Evolutionary conservation across 2,888 invertebrate species (phyloP).

Genomic region (Folsomia manolachei): DNA sequence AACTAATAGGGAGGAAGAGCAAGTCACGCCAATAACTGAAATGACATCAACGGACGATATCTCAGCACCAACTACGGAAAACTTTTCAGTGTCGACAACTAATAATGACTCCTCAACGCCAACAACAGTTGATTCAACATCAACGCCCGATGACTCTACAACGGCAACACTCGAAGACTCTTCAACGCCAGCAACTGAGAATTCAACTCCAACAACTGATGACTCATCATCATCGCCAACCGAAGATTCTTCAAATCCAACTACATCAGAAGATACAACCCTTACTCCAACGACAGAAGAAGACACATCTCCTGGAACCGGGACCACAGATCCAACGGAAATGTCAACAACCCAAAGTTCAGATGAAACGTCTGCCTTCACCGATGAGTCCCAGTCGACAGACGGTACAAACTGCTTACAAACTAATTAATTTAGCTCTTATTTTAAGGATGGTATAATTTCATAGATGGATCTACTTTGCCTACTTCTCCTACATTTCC

Average conservation of each 20-base stretch:
- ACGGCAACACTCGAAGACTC: not conserved
- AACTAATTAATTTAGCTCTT: too few species aligned
- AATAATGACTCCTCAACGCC: not conserved
- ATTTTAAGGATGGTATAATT: too few species aligned
- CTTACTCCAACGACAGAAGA: not conserved
- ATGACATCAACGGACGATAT: too few species aligned
- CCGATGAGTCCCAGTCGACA: too few species aligned
- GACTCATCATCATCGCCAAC: not conserved
- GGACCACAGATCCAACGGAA: not conserved
- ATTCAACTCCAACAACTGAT: not conserved
- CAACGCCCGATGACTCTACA: not conserved
- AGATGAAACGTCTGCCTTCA: not conserved
- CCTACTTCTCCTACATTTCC: not conserved
- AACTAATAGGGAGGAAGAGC: too few species aligned
- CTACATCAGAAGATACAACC: not conserved
- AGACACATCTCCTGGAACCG: not conserved
- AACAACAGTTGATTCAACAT: not conserved
- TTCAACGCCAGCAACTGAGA: not conserved
- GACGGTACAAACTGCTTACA: too few species aligned
- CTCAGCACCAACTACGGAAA: not conserved
- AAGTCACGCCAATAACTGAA: not conserved
- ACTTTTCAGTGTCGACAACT: not conserved
- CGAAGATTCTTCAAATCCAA: not conserved
- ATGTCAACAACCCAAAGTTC: not conserved
- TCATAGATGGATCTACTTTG: too few species aligned